Evolutionary conservation across 2,888 invertebrate species (phyloP), one percentile per base, ranked within the genome.

Genomic region (Eurois occulta): DNA sequence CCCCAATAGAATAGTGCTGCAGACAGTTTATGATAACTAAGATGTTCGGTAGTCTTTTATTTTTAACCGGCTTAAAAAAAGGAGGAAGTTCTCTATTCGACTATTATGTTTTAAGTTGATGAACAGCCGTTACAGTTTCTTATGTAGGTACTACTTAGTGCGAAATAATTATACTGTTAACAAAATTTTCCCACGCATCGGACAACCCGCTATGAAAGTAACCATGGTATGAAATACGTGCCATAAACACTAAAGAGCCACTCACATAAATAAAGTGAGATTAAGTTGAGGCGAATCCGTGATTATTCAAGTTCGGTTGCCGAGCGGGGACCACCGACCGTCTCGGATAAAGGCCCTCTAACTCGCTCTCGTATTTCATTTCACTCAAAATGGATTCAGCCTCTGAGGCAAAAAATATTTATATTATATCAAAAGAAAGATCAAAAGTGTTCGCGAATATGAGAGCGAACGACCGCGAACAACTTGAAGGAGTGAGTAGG

Each of bases 381-480:
- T 92, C 92, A 90, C 89, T 90, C 91, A 91, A 94, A 94, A 94
- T 93, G 92, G 92, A 93, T 95, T 92, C 91, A 90, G 92, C 89
- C 91, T 91, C 90, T 86, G 88, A 91, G 91, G 93, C 90, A 92
- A 94, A 94, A 94, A 94, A 95, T 94, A 93, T 94, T 95, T 94
- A 93, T 94, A 93, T 93, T 91, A 91, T 94, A 94, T 94, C 93
- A 93, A 94, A 94, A 92, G 94, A 91, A 94, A 95, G 94, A 95
- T 95, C 94, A 94, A 94, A 94, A 93, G 93, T 92, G 91, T 91
- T 93, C 89, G 90, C 89, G 87, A 91, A 89, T 88, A 86, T 84
- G 85, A 82, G 80, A 86, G 82, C 82, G 90, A 89, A 90, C 85
- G 86, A 87, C 90, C 89, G 89, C 90, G 91, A 90, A 88, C 87